Percentiles rank a stretch among this genome's conserved stretches.
Conservation (phyloP, 1,140 invertebrate species). For the Bacillus rossius region DNA sequence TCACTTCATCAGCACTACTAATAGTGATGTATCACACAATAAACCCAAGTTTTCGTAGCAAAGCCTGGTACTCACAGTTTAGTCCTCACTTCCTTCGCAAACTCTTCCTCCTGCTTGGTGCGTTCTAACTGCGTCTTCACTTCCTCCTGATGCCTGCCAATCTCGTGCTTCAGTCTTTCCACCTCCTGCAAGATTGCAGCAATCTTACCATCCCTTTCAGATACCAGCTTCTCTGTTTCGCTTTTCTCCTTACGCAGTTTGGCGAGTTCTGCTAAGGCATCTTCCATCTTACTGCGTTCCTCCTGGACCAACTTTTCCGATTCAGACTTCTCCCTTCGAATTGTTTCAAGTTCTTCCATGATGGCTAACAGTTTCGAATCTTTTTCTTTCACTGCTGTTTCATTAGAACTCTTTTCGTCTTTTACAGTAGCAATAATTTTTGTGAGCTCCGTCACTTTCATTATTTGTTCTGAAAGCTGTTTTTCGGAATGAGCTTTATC, state of each 20-base stretch:
- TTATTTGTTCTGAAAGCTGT: constrained; percentile 35
- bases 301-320: neutral
- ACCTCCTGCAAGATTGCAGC: constrained; percentile 1
- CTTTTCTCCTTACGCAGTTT: neutral
- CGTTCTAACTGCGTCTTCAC: constrained; percentile 18
- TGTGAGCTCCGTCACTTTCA: constrained; percentile 30
- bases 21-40: neutral
- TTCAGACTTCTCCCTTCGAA: constrained; percentile 1
- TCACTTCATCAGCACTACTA: no score
- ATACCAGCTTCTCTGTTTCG: neutral
- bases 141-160: constrained; percentile 22
- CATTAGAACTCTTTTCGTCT: neutral
- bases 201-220: constrained; percentile 9
- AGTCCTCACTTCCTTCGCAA: neutral
- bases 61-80: neutral
- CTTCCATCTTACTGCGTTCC: neutral
- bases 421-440: constrained; percentile 19
- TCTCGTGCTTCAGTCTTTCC: constrained; percentile 30
- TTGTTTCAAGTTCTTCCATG: neutral
- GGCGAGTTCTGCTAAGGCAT: neutral
- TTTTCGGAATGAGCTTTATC: constrained; percentile 21
- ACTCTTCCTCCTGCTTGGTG: constrained; percentile 17
- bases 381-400: neutral
- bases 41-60: neutral
- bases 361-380: neutral